Evolutionary conservation across 2,888 invertebrate species (phyloP).

Genomic region (Atethmia centrago): DNA sequence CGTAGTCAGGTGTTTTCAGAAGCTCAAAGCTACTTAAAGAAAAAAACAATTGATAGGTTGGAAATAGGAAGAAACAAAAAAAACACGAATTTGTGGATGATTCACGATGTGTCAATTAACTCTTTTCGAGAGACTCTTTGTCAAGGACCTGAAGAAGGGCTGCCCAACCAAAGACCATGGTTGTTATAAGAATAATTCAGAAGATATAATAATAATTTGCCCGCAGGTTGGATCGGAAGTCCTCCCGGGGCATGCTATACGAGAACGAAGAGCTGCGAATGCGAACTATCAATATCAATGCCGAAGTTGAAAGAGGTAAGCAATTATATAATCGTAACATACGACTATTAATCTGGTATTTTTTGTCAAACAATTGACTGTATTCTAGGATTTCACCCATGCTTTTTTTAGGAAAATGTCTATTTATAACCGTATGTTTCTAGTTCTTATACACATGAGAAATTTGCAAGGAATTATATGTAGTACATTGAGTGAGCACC

Average conservation of each 20-base stretch:
- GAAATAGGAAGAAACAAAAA: neutral
- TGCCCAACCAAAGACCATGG: no score
- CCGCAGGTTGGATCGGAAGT: constrained; percentile 95
- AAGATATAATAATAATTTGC: constrained; percentile 20
- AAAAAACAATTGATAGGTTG: no score
- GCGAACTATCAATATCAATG: constrained; percentile 97
- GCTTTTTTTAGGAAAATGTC: no score
- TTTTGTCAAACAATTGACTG: no score
- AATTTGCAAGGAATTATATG: no score
- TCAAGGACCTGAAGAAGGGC: no score
- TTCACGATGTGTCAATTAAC: neutral
- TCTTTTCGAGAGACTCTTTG: neutral
- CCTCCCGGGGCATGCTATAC: constrained; percentile 97
- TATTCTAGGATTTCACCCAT: no score
- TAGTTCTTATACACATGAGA: no score
- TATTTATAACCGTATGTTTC: no score
- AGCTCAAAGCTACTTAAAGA: neutral
- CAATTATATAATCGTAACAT: no score
- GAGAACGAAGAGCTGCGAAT: constrained; percentile 97
- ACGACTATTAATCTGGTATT: no score
- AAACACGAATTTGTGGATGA: neutral
- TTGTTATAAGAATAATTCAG: neutral
- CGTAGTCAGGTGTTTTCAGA: neutral
- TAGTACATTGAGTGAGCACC: no score
- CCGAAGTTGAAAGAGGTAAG: constrained; percentile 97